Conservation (phyloP, 2,888 invertebrate species). For the Anthophora plumipes region DNA sequence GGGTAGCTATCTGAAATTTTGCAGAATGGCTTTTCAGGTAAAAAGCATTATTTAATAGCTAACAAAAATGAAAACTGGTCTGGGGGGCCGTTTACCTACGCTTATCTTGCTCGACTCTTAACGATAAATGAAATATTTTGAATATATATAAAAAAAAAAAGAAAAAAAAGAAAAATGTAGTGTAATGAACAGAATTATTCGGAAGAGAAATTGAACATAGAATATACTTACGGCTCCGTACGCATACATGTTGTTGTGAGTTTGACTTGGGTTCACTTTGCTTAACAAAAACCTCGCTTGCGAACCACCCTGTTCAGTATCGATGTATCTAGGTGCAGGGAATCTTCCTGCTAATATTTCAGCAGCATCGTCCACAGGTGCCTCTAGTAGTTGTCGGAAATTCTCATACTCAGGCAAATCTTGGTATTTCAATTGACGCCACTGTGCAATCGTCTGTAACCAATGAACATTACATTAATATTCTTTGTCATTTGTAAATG, state of each 20-base stretch:
- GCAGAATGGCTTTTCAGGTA: too few species aligned
- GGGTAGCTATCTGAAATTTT: too few species aligned
- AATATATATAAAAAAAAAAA: too few species aligned
- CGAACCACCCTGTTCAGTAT: constrained; percentile 99
- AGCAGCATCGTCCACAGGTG: constrained; percentile 98
- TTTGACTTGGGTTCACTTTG: constrained; percentile 99
- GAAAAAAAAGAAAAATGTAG: not conserved
- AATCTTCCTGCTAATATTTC: constrained; percentile 98
- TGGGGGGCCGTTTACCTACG: too few species aligned
- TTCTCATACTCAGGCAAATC: constrained; percentile 99
- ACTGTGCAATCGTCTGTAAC: constrained; percentile 96
- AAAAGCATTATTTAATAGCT: too few species aligned
- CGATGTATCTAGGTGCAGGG: constrained; percentile 99
- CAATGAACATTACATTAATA: not conserved
- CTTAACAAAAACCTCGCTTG: constrained; percentile 99
- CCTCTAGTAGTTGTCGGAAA: constrained; percentile 97
- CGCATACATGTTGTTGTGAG: constrained; percentile 99
- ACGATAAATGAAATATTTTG: constrained; percentile 13
- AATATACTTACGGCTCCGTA: constrained; percentile 93
- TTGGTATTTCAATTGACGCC: constrained; percentile 98
- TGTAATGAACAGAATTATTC: not conserved
- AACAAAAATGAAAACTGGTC: too few species aligned
- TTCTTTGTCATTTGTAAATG: not conserved
- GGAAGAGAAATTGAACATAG: not conserved
- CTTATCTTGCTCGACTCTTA: too few species aligned